Evolutionary conservation across 2,888 invertebrate species (phyloP).

Genomic region (Uloborus plumipes): DNA sequence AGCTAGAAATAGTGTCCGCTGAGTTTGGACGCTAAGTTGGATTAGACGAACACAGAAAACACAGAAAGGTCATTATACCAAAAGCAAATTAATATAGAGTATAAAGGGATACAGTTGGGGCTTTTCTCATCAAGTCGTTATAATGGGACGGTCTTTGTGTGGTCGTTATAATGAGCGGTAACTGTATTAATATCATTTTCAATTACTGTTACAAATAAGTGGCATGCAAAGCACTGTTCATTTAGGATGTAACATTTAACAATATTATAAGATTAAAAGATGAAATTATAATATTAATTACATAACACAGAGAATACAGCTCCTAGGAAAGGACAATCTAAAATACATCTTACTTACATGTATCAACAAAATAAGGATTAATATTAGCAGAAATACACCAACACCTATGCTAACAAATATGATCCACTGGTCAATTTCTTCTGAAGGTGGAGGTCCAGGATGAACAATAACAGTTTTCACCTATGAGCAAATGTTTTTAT

Average conservation of each 20-base stretch:
- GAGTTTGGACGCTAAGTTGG: too few relatives aligned
- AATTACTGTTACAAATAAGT: not conserved
- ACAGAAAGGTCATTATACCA: too few relatives aligned
- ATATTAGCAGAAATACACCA: constrained; percentile 57
- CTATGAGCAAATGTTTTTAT: constrained; percentile 8
- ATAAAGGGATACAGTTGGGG: too few relatives aligned
- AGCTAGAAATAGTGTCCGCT: too few relatives aligned
- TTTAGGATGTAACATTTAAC: too few relatives aligned
- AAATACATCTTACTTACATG: constrained; percentile 36
- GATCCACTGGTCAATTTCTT: constrained; percentile 60
- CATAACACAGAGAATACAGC: not conserved
- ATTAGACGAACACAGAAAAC: too few relatives aligned
- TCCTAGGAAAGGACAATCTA: not conserved
- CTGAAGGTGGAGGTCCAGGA: constrained; percentile 37
- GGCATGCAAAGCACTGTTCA: too few relatives aligned
- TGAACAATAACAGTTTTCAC: constrained; percentile 47
- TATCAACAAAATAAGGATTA: constrained; percentile 53
- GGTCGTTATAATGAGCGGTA: too few relatives aligned
- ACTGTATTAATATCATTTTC: not conserved
- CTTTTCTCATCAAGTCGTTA: too few relatives aligned
- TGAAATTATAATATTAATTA: not conserved
- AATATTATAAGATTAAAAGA: not conserved
- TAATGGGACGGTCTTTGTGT: too few relatives aligned
- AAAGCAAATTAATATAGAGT: too few relatives aligned
- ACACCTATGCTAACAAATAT: constrained; percentile 59